Evolutionary conservation across 2,113 vertebrate species (phyloP), one percentile per base, ranked within the genome.

Genomic region (Arvicanthis niloticus): DNA sequence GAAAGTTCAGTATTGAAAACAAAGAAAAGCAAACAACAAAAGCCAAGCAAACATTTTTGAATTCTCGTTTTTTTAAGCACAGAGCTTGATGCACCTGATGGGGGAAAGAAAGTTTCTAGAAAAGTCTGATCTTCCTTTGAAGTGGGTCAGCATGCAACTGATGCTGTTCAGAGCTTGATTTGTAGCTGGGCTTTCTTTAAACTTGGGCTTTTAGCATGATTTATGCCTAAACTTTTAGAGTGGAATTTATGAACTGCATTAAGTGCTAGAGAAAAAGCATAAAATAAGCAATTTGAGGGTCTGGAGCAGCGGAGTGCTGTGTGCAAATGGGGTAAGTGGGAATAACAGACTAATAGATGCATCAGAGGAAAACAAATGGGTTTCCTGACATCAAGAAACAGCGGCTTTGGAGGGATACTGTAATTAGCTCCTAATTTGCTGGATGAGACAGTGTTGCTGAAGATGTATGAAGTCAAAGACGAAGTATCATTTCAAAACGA

Each of bases 201-300:
- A 95, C 82, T 93, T 93, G 89, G 90, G 94, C 98, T 97, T 97
- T 98, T 97, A 98, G 91, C 31, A 51, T 97, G 89, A 97, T 97
- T 97, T 97, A 97, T 92, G 93, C 77, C 76, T 65, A 72, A 97
- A 97, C 53, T 97, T 97, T 96, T 81, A 96, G 84, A 93, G 92
- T 82, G 62, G 94, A 98, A 97, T 98, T 97, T 98, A 98, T 97
- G 95, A 97, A 97, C 95, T 98, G 89, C 97, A 98, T 96, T 98
- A 98, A 98, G 88, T 80, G 95, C 92, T 68, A 84, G 95, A 89
- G 95, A 96, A 95, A 72, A 97, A 97, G 96, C 91, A 98, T 97
- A 97, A 85, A 98, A 98, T 81, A 93, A 92, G 91, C 95, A 97
- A 96, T 97, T 3, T 94, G 82, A 97, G 90, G 94, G 96, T 98